Percentiles rank a stretch among this genome's conserved stretches.
Evolutionary conservation across 1,140 invertebrate species (phyloP).

Genomic region (Diprion similis): DNA sequence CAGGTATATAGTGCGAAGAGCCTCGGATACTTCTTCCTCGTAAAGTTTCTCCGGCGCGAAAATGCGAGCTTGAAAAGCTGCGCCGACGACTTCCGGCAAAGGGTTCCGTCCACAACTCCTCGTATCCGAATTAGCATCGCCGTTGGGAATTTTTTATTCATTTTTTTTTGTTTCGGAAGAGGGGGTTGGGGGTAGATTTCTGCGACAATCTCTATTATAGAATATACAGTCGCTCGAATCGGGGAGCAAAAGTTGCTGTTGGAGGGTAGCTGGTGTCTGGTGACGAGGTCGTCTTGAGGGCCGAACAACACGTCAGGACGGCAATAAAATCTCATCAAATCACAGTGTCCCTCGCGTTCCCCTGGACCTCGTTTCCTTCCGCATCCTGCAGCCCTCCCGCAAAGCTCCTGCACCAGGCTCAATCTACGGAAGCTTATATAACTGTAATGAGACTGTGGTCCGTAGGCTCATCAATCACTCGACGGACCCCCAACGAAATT

Average conservation of each 20-base stretch:
- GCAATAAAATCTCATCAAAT: slow-evolving; percentile 64
- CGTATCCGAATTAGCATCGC: neutral
- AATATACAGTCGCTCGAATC: neutral
- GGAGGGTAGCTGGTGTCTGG: neutral
- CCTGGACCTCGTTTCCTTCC: neutral
- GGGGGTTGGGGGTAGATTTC: no score
- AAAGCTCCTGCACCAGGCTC: slow-evolving; percentile 54
- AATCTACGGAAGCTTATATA: slow-evolving; percentile 64
- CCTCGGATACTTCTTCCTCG: slow-evolving; percentile 30
- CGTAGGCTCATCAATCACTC: slow-evolving; percentile 61
- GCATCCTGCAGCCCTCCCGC: slow-evolving; percentile 49
- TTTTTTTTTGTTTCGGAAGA: no score
- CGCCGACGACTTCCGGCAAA: neutral
- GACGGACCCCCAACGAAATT: slow-evolving; percentile 34
- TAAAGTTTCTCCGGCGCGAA: slow-evolving; percentile 36
- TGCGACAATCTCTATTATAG: no score
- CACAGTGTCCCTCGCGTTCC: slow-evolving; percentile 38
- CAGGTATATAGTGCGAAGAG: slow-evolving; percentile 19
- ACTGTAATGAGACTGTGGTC: slow-evolving; percentile 62
- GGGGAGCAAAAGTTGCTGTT: neutral
- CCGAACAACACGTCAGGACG: slow-evolving; percentile 46
- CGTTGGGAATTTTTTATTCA: neutral
- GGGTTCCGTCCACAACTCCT: neutral
- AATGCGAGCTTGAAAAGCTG: no score
- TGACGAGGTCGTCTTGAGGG: no score